Percentiles rank a stretch among this genome's conserved stretches.
phyloP scores from a whole-genome alignment of 2,797 vertebrate species.

The Poeciliopsis presidionis region DNA sequence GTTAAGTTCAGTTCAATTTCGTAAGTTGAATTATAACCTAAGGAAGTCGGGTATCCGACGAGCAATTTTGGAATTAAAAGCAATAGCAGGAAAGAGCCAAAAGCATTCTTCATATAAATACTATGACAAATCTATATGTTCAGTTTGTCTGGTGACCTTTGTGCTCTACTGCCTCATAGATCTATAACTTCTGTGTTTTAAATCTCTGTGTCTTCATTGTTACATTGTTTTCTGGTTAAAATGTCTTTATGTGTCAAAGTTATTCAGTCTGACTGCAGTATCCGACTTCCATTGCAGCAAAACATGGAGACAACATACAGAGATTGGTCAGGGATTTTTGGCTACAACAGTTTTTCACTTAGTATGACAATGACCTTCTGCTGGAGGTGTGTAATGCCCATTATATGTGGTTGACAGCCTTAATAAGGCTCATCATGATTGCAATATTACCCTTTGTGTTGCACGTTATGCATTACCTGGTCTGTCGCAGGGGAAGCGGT shows the following conservation, averaged over 20 bases:
- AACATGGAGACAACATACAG: conserved; percentile 45
- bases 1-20: not conserved
- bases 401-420: not conserved
- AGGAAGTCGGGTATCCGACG: not conserved
- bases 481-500: conserved; percentile 91
- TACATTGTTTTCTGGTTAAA: not conserved
- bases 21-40: not conserved
- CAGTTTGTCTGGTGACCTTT: not conserved
- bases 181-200: not conserved
- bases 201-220: conserved; percentile 5
- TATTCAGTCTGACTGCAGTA: conserved; percentile 10
- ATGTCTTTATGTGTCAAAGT: conserved; percentile 30
- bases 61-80: not conserved
- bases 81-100: not conserved
- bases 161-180: not conserved
- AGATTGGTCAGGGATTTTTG: conserved; percentile 45
- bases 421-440: not conserved
- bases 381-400: not conserved
- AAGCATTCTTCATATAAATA: not conserved
- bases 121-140: not conserved
- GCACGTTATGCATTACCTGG: conserved; percentile 81
- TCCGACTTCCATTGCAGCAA: conserved; percentile 23
- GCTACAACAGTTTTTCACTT: conserved; percentile 43
- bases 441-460: not conserved
- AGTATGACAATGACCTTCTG: not conserved